Evolutionary conservation across 2,888 invertebrate genomes (phyloP).

Genomic region (Lasioglossum leucozonium): DNA sequence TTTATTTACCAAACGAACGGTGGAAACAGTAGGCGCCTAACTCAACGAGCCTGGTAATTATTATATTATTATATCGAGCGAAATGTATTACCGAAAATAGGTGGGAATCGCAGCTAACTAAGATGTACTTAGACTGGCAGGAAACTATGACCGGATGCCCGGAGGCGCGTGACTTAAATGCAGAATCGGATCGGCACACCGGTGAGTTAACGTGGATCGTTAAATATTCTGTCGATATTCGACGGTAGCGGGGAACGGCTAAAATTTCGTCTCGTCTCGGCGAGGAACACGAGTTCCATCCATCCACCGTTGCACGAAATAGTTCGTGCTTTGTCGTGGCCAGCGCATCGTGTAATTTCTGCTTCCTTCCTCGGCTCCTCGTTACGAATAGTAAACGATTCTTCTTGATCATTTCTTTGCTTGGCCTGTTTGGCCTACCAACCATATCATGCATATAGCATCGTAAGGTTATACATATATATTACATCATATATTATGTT

Average conservation of each 20-base stretch:
- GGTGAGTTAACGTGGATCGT: constrained; percentile 33
- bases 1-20: too few species aligned
- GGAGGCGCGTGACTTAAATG: constrained; percentile 71
- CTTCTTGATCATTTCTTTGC: background rate
- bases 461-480: too few species aligned
- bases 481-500: too few species aligned
- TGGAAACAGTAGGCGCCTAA: background rate
- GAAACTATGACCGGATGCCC: constrained; percentile 74
- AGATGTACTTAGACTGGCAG: constrained; percentile 70
- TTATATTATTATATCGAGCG: constrained; percentile 27
- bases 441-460: background rate
- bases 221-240: constrained; percentile 67
- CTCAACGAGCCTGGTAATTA: background rate
- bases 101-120: constrained; percentile 45
- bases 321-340: constrained; percentile 6
- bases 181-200: constrained; percentile 30
- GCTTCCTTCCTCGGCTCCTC: background rate
- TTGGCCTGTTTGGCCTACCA: background rate
- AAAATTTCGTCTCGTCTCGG: constrained; percentile 35
- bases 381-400: constrained; percentile 1
- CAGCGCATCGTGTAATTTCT: constrained; percentile 5
- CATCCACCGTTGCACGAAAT: background rate
- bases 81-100: constrained; percentile 64
- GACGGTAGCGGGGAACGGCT: constrained; percentile 26
- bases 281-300: background rate